Evolutionary conservation across 2,888 invertebrate genomes (phyloP), one percentile per base, ranked within the genome.

Genomic region (Tryphoninae sp.): DNA sequence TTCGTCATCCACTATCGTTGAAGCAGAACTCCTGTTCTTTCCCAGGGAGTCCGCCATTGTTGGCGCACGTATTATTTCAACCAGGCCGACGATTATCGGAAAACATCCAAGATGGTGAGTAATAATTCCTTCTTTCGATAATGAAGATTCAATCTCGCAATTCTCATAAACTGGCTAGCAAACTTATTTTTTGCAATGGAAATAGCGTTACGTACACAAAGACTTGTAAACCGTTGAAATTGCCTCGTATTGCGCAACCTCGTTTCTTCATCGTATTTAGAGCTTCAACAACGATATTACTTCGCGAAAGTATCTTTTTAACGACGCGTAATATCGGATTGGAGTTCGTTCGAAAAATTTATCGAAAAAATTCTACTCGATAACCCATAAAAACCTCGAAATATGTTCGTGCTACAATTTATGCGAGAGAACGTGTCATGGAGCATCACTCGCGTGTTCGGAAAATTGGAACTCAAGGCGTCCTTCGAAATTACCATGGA

Each of bases 71-170:
- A 95, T 95, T 95, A 93, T 94, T 95, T 94, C 94, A 93, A 93
- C 93, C 94, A 94, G 94, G 94, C 93, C 93, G 93, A 93, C 93
- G 92, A 93, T 94, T 95, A 97, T 97, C 96, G 92, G 92, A 93
- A 94, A 95, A 95, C 96, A 96, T 96, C 96, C 95, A 96, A 95
- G 92, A 96, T 96, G 96, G 96, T 96, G 93, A 93, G 96, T 94
- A 93, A 88, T 84, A 64, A 69, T 74, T 74, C 67, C 16, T 51
- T 69, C 23, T 53, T 33, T 9, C n/a, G 19, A 62, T 53, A 13
- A 55, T 33, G n/a, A 8, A 58, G 51, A 77, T 22, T 59, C 19
- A 64, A 53, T 13, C 68, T 53, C 23, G 9, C 9, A 26, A 69
- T 11, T 58, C 45, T 71, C 62, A 42, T 73, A 22, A 26, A 68